Percentiles rank a stretch among this genome's conserved stretches.
phyloP scores from a whole-genome alignment of 2,113 vertebrate species.

The Ovis canadensis region DNA sequence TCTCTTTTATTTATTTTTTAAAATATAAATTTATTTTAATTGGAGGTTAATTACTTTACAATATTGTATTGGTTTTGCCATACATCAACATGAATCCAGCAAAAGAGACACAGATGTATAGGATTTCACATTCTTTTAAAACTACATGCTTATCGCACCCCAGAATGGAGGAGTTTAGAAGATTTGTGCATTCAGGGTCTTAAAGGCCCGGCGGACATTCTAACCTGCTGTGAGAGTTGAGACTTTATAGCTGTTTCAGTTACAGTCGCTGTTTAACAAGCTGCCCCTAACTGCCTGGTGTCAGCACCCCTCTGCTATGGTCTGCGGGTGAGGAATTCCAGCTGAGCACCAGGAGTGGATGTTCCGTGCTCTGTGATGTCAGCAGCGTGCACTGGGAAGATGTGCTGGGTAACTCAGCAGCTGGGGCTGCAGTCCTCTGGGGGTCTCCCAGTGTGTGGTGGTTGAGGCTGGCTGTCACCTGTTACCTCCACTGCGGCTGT shows the following conservation, averaged over 20 bases:
- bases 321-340: not conserved
- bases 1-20: too few relatives aligned
- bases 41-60: too few relatives aligned
- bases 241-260: not conserved
- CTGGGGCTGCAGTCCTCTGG: rapidly evolving
- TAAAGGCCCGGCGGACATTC: not conserved
- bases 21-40: too few relatives aligned
- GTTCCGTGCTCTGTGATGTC: not conserved
- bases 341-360: too few relatives aligned
- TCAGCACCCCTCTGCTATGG: not conserved
- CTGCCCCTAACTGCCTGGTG: not conserved
- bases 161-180: not conserved
- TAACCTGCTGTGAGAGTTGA: not conserved
- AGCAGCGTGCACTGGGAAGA: not conserved
- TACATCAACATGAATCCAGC: too few relatives aligned
- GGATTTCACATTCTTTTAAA: not conserved
- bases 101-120: not conserved
- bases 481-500: too few relatives aligned
- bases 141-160: not conserved
- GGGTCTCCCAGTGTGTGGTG: not conserved
- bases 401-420: too few relatives aligned
- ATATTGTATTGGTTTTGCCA: too few relatives aligned
- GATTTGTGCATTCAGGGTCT: not conserved
- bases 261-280: not conserved
- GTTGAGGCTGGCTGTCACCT: not conserved